These are phyloP conservation scores for Lutraria lutraria DNA, from an alignment of 2,888 invertebrate species.

Conservation along the genomic window DNA sequence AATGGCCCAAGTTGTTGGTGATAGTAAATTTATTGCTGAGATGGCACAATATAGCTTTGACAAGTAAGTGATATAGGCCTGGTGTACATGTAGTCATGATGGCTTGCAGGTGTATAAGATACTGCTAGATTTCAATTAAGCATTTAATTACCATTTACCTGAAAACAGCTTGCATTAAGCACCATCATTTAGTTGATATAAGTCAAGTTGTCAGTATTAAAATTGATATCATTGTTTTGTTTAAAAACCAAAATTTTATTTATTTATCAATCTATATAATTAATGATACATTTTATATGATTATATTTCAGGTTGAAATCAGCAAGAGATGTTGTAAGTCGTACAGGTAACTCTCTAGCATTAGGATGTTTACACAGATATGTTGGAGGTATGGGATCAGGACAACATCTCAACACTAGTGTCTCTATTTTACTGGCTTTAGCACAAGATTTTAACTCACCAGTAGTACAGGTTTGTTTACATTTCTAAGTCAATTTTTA, in stretches of 20 bases:
- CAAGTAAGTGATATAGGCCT: slow-evolving; percentile 86
- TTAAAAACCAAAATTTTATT: too few relatives aligned
- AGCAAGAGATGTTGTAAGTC: slow-evolving; percentile 94
- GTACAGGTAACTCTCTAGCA: slow-evolving; percentile 95
- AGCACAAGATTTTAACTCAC: slow-evolving; percentile 96
- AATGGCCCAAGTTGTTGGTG: slow-evolving; percentile 95
- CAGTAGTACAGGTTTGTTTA: slow-evolving; percentile 94
- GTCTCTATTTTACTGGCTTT: slow-evolving; percentile 97
- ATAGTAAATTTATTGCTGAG: slow-evolving; percentile 95
- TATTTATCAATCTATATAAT: too few relatives aligned
- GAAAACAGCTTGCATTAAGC: too few relatives aligned
- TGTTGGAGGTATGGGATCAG: slow-evolving; percentile 97
- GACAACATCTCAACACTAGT: slow-evolving; percentile 97
- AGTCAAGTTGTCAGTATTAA: too few relatives aligned
- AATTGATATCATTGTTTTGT: too few relatives aligned
- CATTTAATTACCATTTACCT: too few relatives aligned
- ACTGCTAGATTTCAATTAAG: too few relatives aligned
- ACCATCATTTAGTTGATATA: too few relatives aligned
- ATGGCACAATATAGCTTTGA: slow-evolving; percentile 96
- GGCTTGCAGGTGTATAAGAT: too few relatives aligned
- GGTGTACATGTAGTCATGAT: too few relatives aligned
- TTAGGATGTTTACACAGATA: slow-evolving; percentile 98
- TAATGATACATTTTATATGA: neutral
- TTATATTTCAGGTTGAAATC: slow-evolving; percentile 89
- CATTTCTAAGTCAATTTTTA: neutral